These are phyloP conservation scores for Campylomormyrus tamandua DNA, from an alignment of 2,113 vertebrate genomes.

Conservation along the genomic window DNA sequence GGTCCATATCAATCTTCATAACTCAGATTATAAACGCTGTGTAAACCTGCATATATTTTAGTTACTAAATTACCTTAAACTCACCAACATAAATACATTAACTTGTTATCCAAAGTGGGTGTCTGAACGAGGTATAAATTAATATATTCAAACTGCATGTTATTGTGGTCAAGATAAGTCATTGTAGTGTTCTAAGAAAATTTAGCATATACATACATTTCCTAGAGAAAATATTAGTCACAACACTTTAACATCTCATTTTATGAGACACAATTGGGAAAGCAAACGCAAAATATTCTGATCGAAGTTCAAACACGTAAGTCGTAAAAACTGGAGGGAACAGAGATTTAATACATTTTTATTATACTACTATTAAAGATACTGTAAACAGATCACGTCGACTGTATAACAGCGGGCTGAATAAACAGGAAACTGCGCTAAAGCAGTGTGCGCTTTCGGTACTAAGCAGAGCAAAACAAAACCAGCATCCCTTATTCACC, in stretches of 20 bases:
- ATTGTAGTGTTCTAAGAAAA: neutral
- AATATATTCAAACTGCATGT: neutral
- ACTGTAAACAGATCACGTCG: neutral
- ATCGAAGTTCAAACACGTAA: neutral
- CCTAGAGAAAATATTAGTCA: neutral
- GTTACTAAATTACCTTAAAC: neutral
- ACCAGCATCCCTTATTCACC: neutral
- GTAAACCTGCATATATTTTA: neutral
- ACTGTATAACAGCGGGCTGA: neutral
- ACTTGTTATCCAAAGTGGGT: neutral
- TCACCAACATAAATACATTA: neutral
- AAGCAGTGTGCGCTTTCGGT: neutral
- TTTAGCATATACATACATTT: neutral
- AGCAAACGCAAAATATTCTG: neutral
- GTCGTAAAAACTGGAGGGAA: neutral
- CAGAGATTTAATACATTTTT: neutral
- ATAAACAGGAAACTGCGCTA: slow-evolving; percentile 12
- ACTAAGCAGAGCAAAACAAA: neutral
- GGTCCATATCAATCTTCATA: neutral
- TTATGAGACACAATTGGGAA: neutral
- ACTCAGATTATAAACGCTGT: neutral
- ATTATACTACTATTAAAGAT: neutral
- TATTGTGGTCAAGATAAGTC: neutral
- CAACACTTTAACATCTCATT: neutral
- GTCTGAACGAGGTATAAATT: neutral